Evolutionary conservation across 2,888 invertebrate species (phyloP), one percentile per base, ranked within the genome.

Genomic region (Rhagonycha lutea): DNA sequence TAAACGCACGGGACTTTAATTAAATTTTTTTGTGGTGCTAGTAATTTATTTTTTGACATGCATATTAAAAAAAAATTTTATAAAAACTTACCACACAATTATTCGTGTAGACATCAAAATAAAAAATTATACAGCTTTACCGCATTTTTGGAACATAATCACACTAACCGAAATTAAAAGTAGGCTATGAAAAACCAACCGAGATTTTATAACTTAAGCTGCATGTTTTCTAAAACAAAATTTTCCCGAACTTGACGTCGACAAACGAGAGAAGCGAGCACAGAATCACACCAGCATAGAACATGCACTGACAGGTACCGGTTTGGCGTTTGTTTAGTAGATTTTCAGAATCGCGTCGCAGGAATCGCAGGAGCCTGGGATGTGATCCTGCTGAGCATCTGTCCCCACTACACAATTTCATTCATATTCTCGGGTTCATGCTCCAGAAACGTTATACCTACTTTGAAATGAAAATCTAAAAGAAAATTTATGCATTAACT

Each of bases 311-410:
- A 73, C 76, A 73, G 73, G 73, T 73, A 70, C 73, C 65, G 76
- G 76, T 76, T 76, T 71, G 73, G 73, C 73, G 76, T 73, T 76
- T 76, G 73, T 76, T 73, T 73, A 75, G 77, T 72, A 73, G 75
- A 70, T 69, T 75, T 75, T 70, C 68, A 68, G 75, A 72, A 70
- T 63, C 69, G 77, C 75, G 77, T 77, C 77, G 74, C 74, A 74
- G 72, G 77, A 67, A 77, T 77, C 74, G 69, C 74, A 70, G 77
- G 71, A 77, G 74, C 72, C 75, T 72, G 67, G 77, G 77, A 77
- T 70, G 76, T 73, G 70, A 63, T 71, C 69, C 73, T 70, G 70
- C 76, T 70, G 76, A 75, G 71, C 73, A 76, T 76, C 73, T 70
- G n/a, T 47, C 71, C 73, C 73, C 70, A 70, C 68, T 24, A 65